phyloP scores from a whole-genome alignment of 2,797 vertebrate species.

The Tragelaphus eurycerus region DNA sequence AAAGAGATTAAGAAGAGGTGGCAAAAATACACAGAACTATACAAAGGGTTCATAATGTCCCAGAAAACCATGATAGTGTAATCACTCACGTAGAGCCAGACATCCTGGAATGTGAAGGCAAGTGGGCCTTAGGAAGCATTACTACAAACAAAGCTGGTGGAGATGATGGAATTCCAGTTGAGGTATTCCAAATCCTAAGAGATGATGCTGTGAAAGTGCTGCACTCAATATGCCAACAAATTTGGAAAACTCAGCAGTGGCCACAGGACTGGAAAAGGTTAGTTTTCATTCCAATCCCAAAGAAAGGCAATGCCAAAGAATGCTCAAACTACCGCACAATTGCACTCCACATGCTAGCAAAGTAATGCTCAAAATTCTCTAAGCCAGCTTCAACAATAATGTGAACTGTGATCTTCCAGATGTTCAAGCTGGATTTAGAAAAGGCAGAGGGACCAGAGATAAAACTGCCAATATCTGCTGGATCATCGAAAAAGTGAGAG shows the following conservation, averaged over 20 bases:
- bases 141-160: not conserved
- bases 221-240: not conserved
- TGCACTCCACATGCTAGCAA: not conserved
- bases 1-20: not conserved
- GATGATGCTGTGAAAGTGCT: no score
- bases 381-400: not conserved
- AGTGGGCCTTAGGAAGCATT: not conserved
- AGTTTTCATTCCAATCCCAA: not conserved
- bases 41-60: not conserved
- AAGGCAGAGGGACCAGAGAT: not conserved
- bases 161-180: not conserved
- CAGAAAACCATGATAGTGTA: not conserved
- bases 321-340: not conserved
- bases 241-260: not conserved
- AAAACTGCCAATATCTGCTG: not conserved
- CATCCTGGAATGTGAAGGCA: not conserved
- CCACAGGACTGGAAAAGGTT: not conserved
- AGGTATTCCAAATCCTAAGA: no score
- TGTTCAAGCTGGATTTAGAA: not conserved
- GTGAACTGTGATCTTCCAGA: not conserved
- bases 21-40: not conserved
- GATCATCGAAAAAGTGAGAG: rapidly evolving
- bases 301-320: not conserved
- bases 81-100: not conserved
- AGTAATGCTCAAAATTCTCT: not conserved